phyloP scores from a whole-genome alignment of 2,113 vertebrate species.

The pig (Sus scrofa) region DNA sequence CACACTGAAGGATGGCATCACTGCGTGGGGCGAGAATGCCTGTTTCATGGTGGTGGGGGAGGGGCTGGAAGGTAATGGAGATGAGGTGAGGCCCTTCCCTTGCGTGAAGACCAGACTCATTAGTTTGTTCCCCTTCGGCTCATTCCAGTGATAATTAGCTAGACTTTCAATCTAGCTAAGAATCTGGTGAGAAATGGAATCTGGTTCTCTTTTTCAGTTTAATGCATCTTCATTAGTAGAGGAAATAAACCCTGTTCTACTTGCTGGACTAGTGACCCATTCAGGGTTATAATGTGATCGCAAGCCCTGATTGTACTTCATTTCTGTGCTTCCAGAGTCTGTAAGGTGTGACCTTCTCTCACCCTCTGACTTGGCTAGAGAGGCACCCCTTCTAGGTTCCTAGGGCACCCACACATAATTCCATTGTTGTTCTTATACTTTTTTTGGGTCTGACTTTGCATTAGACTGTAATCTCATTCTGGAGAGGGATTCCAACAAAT shows the following conservation, averaged over 20 bases:
- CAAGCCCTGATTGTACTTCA: neutral
- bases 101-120: neutral
- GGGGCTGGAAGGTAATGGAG: neutral
- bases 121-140: constrained; percentile 15
- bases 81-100: neutral
- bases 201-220: constrained; percentile 25
- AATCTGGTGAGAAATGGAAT: constrained; percentile 2
- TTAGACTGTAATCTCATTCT: constrained; percentile 6
- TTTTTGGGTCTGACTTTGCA: constrained; percentile 26
- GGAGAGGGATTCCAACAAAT: neutral
- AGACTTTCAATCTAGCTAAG: constrained; percentile 6
- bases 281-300: neutral
- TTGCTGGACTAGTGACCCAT: neutral
- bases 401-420: neutral
- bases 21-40: neutral
- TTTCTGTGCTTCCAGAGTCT: neutral
- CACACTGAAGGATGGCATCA: neutral
- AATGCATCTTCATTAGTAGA: neutral
- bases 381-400: neutral
- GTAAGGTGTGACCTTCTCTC: neutral
- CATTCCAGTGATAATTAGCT: neutral
- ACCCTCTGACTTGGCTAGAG: neutral
- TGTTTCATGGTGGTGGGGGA: neutral
- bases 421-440: neutral
- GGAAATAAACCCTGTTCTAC: neutral